Percentiles rank a stretch among this genome's conserved stretches.
Conservation (phyloP, 2,113 vertebrate genomes). For the Nibea albiflora region DNA sequence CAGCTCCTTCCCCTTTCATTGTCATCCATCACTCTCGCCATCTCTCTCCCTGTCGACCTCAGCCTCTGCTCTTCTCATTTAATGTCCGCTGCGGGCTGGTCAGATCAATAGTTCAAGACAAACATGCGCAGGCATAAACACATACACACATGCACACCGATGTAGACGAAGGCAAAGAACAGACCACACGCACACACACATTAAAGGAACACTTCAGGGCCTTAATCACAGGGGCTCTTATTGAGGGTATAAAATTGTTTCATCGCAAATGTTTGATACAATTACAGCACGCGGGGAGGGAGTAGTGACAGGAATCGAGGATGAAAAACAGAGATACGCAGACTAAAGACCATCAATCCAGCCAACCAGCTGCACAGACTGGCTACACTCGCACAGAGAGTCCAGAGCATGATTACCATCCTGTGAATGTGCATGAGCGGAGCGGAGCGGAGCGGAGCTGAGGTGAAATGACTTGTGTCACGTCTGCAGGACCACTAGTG, state of each 20-base stretch:
- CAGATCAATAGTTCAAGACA: conserved; percentile 70
- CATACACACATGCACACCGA: conserved; percentile 29
- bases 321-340: conserved; percentile 8
- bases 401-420: conserved; percentile 52
- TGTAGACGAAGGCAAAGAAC: conserved; percentile 8
- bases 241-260: conserved; percentile 26
- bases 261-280: conserved; percentile 16
- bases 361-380: conserved; percentile 45
- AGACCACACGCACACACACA: conserved; percentile 19
- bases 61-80: conserved; percentile 67
- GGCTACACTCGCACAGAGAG: conserved; percentile 32
- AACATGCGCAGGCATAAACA: conserved; percentile 60
- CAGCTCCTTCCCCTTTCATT: conserved; percentile 55
- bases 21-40: conserved; percentile 64
- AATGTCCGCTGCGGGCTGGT: conserved; percentile 60
- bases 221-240: conserved; percentile 30
- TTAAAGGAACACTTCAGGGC: conserved; percentile 36
- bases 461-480: conserved; percentile 81
- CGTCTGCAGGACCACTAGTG: conserved; percentile 59
- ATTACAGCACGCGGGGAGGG: background rate
- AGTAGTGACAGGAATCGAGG: conserved; percentile 16
- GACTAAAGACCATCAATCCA: conserved; percentile 35
- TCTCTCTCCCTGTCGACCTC: conserved; percentile 50
- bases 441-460: conserved; percentile 63
- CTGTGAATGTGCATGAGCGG: conserved; percentile 63